A percentile compares a stretch with the other conserved stretches of the same genome.
These are phyloP conservation scores for Cottoperca gobio DNA, from an alignment of 2,797 vertebrate species.

Conservation along the genomic window DNA sequence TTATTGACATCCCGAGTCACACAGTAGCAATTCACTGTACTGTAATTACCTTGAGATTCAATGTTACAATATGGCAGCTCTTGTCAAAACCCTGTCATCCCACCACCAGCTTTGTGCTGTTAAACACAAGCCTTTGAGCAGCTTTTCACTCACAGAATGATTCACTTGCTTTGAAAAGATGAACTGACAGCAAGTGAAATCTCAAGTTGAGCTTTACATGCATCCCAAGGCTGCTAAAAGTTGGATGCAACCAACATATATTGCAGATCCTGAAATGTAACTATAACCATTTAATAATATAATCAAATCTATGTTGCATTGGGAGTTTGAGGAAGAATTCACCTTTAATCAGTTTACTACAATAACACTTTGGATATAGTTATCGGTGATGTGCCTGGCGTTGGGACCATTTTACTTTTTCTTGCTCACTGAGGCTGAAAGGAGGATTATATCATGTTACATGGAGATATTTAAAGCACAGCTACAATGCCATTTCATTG, in stretches of 20 bases:
- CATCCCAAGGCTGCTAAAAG: conserved; percentile 10
- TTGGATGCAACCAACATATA: conserved; percentile 7
- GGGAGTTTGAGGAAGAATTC: neutral
- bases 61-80: conserved; percentile 7
- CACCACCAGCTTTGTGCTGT: conserved; percentile 12
- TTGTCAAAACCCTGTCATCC: conserved; percentile 42
- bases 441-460: conserved; percentile 14
- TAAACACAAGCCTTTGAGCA: conserved; percentile 9
- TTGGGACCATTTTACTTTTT: neutral
- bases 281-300: neutral
- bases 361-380: neutral
- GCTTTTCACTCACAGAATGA: conserved; percentile 37
- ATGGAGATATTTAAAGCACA: conserved; percentile 9
- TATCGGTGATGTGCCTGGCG: neutral
- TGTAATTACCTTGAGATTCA: conserved; percentile 19
- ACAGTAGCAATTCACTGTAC: conserved; percentile 2
- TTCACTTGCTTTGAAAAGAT: conserved; percentile 34
- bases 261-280: neutral
- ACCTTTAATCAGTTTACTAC: neutral
- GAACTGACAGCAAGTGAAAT: conserved; percentile 26
- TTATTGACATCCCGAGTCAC: conserved; percentile 13
- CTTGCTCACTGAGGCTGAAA: conserved; percentile 1
- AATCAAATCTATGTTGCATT: neutral
- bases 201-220: conserved; percentile 6
- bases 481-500: conserved; percentile 26